Evolutionary conservation across 2,888 invertebrate genomes (phyloP), one percentile per base, ranked within the genome.

Genomic region (Lepidocyrtinus sp.): DNA sequence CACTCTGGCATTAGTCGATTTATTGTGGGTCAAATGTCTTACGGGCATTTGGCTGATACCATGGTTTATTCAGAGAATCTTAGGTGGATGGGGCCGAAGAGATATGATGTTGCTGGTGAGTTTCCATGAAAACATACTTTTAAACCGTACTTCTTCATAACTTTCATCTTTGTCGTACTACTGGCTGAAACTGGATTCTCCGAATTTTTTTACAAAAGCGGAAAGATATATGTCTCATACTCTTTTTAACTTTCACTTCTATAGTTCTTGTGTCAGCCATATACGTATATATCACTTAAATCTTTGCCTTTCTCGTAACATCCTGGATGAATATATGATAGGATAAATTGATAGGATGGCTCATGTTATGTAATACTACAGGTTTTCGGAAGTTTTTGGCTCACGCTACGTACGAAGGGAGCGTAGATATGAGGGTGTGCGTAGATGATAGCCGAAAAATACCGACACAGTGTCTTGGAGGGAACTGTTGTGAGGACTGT

Each of bases 31-130:
- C 86, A 87, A 75, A 90, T 95, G 82, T 94, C 94, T 81, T 96
- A 96, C 88, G 96, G 96, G 0, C 96, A 94, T 89, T 91, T 96
- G 87, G 96, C 96, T 1, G 95, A 96, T 89, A 92, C 94, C 46
- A 91, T 95, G 21, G 90, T 92, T 80, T 93, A 94, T 87, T 95
- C 95, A 87, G 95, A 96, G 87, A 91, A 92, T 81, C 92, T 94
- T 87, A 90, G 96, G 62, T 95, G 95, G 94, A 93, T 96, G 93
- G 96, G 96, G 50, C 95, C 96, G 17, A 92, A 92, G 84, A 90
- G 96, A 84, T 96, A 96, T 88, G 93, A 94, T 87, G 93, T 93
- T 88, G 92, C 93, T 73, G 95, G 94, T 93, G 55, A 55, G 55
- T 15, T n/a, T n/a, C n/a, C n/a, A n/a, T n/a, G 19, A 61, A 7